Percentiles rank a stretch among this genome's conserved stretches.
These are phyloP conservation scores for Melanotaenia pygmaea DNA, from an alignment of 2,797 vertebrate species.

Conservation along the genomic window DNA sequence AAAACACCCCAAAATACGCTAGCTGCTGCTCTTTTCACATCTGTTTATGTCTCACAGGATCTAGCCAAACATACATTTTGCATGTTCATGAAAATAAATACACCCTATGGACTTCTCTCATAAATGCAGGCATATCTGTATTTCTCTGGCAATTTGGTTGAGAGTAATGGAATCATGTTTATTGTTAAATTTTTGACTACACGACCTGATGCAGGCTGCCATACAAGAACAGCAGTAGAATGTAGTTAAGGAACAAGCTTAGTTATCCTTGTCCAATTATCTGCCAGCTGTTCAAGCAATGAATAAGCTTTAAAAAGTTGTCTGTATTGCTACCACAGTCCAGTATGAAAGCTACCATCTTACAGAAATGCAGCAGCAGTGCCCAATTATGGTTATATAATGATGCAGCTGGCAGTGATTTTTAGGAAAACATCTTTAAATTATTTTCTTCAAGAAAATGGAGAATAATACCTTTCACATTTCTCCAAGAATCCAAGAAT, in stretches of 20 bases:
- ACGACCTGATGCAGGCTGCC: constrained; percentile 1
- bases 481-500: not conserved
- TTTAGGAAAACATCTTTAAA: not conserved
- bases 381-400: not conserved
- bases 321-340: not conserved
- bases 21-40: constrained; percentile 7
- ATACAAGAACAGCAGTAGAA: not conserved
- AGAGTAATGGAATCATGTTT: constrained; percentile 8
- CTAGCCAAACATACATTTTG: not conserved
- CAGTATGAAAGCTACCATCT: not conserved
- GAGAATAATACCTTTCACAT: not conserved
- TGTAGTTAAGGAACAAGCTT: not conserved
- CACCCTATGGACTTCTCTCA: not conserved
- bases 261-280: not conserved
- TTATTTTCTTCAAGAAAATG: not conserved
- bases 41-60: not conserved
- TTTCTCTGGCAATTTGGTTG: not conserved
- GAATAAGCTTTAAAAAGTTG: not conserved
- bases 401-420: not conserved
- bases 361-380: not conserved
- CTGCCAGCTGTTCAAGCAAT: not conserved
- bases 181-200: constrained; percentile 15
- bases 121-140: not conserved
- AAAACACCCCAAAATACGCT: not conserved
- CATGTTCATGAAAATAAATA: not conserved